Evolutionary conservation across 2,888 invertebrate genomes (phyloP).

Genomic region (Mesochorus sp.): DNA sequence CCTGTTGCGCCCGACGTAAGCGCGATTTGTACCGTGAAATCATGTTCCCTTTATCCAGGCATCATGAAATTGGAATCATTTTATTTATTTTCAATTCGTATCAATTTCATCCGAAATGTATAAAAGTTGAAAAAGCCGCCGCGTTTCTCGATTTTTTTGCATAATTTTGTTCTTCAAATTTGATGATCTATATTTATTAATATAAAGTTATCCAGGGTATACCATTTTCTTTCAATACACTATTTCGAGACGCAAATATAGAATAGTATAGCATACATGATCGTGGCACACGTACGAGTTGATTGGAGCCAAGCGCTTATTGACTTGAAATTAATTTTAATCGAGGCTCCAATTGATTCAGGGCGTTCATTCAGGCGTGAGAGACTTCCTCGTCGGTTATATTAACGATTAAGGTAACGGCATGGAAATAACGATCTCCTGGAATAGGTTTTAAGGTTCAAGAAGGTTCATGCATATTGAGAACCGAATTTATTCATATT

Average conservation of each 20-base stretch:
- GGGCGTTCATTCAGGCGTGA: constrained; percentile 44
- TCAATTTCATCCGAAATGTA: too few species aligned
- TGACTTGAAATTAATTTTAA: constrained; percentile 51
- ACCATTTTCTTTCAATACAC: too few species aligned
- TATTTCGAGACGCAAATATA: constrained; percentile 22
- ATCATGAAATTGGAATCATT: neutral
- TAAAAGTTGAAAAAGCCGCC: too few species aligned
- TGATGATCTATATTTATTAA: too few species aligned
- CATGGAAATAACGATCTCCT: constrained; percentile 59
- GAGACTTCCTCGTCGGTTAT: constrained; percentile 46
- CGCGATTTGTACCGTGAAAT: neutral
- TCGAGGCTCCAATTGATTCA: constrained; percentile 49
- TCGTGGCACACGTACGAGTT: constrained; percentile 27
- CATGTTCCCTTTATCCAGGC: neutral
- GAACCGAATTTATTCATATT: neutral
- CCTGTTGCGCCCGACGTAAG: constrained; percentile 9
- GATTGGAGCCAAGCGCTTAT: constrained; percentile 29
- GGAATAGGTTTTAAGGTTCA: neutral
- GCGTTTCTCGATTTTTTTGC: too few species aligned
- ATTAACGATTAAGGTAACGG: constrained; percentile 66
- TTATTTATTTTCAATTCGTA: neutral
- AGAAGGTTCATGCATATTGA: constrained; percentile 38
- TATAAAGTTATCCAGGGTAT: too few species aligned
- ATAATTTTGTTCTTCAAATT: too few species aligned
- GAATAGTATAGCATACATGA: constrained; percentile 43